A percentile compares a stretch with the other conserved stretches of the same genome.
Evolutionary conservation across 2,797 vertebrate species (phyloP).

Genomic region (Lindbergichthys nudifrons): DNA sequence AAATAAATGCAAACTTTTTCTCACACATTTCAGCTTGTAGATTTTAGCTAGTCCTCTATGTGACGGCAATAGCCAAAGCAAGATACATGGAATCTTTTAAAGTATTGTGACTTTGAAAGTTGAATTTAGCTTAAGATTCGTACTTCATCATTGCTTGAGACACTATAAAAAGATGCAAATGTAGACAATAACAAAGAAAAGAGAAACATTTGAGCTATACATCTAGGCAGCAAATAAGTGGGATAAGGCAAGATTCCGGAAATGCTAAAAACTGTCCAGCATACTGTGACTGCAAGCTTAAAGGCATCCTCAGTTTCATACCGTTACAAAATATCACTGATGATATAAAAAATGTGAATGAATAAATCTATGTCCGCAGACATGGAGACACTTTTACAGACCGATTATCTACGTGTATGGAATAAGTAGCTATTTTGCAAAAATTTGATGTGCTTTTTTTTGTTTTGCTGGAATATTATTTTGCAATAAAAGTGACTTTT

Average conservation of each 20-base stretch:
- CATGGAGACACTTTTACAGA: slow-evolving; percentile 64
- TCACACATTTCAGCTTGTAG: slow-evolving; percentile 63
- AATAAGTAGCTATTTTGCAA: slow-evolving; percentile 77
- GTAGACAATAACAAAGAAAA: slow-evolving; percentile 2
- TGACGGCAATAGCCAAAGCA: slow-evolving; percentile 45
- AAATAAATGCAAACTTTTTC: slow-evolving; percentile 46
- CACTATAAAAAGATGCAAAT: slow-evolving; percentile 28
- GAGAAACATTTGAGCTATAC: slow-evolving; percentile 16
- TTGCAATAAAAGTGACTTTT: slow-evolving; percentile 79
- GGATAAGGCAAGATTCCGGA: slow-evolving; percentile 48
- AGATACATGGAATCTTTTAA: slow-evolving; percentile 62
- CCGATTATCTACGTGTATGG: slow-evolving; percentile 73
- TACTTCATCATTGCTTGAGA: slow-evolving; percentile 51
- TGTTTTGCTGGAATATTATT: slow-evolving; percentile 73
- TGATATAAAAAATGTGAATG: slow-evolving; percentile 68
- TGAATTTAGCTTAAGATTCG: slow-evolving; percentile 47
- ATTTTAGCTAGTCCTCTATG: slow-evolving; percentile 64
- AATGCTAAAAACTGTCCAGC: slow-evolving; percentile 46
- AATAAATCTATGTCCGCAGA: slow-evolving; percentile 45
- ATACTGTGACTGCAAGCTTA: slow-evolving; percentile 47
- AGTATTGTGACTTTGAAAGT: slow-evolving; percentile 59
- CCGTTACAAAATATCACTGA: slow-evolving; percentile 41
- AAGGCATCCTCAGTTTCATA: slow-evolving; percentile 56
- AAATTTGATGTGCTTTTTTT: slow-evolving; percentile 71
- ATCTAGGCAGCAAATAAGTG: slow-evolving; percentile 30